Percentiles rank a stretch among this genome's conserved stretches.
Evolutionary conservation across 2,888 invertebrate species (phyloP).

Genomic region (Electrophaes corylata): DNA sequence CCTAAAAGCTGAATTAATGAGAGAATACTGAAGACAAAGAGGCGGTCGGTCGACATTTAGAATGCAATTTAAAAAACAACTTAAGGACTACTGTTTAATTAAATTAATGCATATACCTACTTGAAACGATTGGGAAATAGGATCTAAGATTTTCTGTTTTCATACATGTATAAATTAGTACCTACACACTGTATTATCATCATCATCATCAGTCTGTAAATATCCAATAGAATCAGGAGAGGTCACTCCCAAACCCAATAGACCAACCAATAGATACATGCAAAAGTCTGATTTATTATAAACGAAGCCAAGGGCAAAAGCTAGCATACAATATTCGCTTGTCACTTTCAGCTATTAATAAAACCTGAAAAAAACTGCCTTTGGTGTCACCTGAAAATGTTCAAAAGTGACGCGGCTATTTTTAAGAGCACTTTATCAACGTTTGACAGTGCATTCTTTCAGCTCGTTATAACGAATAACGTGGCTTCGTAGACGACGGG

Average conservation of each 20-base stretch:
- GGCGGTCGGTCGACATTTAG: constrained; percentile 54
- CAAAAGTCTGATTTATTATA: no score
- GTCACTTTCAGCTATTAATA: constrained; percentile 64
- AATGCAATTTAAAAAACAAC: constrained; percentile 21
- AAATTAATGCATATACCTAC: constrained; percentile 3
- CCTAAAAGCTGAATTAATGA: constrained; percentile 20
- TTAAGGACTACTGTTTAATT: constrained; percentile 2
- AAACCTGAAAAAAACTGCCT: constrained; percentile 50
- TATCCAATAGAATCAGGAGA: no score
- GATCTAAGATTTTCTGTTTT: no score
- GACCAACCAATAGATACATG: no score
- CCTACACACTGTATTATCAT: no score
- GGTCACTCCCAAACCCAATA: no score
- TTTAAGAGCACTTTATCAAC: constrained; percentile 32
- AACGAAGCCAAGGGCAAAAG: background rate
- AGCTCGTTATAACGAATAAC: background rate
- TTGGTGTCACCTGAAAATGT: constrained; percentile 41
- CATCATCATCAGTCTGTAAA: no score
- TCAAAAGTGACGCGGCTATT: constrained; percentile 37
- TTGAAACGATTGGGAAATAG: background rate
- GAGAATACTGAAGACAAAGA: constrained; percentile 49
- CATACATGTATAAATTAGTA: no score
- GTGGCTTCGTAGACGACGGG: no score
- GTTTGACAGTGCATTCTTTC: constrained; percentile 17
- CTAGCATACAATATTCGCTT: constrained; percentile 47